Evolutionary conservation across 2,113 vertebrate genomes (phyloP).

Genomic region (Grallaria varia): DNA sequence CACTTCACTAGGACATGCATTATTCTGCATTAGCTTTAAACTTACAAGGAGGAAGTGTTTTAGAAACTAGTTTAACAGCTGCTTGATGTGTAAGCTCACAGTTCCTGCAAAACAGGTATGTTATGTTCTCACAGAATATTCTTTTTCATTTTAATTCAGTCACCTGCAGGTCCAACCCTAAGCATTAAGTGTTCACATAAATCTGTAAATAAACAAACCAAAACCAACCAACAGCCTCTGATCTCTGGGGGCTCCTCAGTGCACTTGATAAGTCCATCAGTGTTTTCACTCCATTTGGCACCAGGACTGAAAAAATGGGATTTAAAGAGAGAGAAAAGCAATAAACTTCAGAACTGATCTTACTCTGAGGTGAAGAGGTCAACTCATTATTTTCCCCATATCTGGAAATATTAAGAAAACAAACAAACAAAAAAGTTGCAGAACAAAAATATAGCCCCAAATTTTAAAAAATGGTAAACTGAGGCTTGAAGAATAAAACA

Average conservation of each 20-base stretch:
- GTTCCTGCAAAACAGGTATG: background rate
- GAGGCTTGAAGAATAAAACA: background rate
- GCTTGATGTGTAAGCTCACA: background rate
- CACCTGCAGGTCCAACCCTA: background rate
- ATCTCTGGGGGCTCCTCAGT: background rate
- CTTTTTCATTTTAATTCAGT: background rate
- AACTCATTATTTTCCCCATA: background rate
- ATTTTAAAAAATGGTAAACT: background rate
- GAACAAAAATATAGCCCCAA: background rate
- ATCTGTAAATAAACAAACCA: background rate
- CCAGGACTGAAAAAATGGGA: background rate
- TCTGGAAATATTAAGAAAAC: background rate
- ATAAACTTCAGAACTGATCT: background rate
- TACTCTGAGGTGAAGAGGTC: background rate
- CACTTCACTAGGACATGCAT: background rate
- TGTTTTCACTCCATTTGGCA: background rate
- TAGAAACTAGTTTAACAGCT: conserved; percentile 21
- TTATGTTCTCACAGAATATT: background rate
- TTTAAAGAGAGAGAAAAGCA: background rate
- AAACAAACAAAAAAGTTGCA: background rate
- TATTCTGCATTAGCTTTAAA: background rate
- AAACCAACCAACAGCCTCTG: background rate
- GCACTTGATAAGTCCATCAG: background rate
- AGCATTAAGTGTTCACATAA: background rate
- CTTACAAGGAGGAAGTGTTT: background rate